Evolutionary conservation across 53 echinoderm and acorn worm species (phyloP), one percentile per base, ranked within the genome.

Genomic region (Astropecten irregularis): DNA sequence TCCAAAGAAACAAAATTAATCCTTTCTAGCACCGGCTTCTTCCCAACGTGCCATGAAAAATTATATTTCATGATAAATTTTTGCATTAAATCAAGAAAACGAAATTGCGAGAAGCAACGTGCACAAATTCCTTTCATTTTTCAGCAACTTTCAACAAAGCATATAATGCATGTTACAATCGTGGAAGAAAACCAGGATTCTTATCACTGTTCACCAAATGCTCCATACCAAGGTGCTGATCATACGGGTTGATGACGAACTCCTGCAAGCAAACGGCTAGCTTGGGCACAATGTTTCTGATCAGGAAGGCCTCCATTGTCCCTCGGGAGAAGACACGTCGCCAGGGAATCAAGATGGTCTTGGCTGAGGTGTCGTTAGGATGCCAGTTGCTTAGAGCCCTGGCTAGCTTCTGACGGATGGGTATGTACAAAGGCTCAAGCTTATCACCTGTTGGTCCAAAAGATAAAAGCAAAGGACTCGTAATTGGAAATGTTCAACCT

Each of bases 171-270:
- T n/a, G n/a, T n/a, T n/a, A n/a, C n/a, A n/a, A n/a, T n/a, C n/a
- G n/a, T n/a, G n/a, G n/a, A n/a, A n/a, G n/a, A n/a, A n/a, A n/a
- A n/a, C n/a, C n/a, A n/a, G n/a, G n/a, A n/a, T n/a, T n/a, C n/a
- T n/a, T n/a, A n/a, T n/a, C n/a, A n/a, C n/a, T n/a, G n/a, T n/a
- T n/a, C n/a, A n/a, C n/a, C n/a, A n/a, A n/a, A n/a, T n/a, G n/a
- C n/a, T n/a, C n/a, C n/a, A n/a, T n/a, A 97, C 97, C 94, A 28
- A 97, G 72, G 65, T 92, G 97, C 51, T 97, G 97, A 38, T 97
- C 94, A 56, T 97, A 97, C 0, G 97, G 97, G 46, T 97, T 97
- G 33, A 97, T 95, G 21, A 92, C 87, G 85, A 92, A 97, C 82
- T 97, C 94, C 66, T 97, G 94, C 3, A 97, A 73, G 56, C 97